These are phyloP conservation scores for Ormyrus thymus DNA, from an alignment of 2,888 invertebrate species.

Conservation along the genomic window DNA sequence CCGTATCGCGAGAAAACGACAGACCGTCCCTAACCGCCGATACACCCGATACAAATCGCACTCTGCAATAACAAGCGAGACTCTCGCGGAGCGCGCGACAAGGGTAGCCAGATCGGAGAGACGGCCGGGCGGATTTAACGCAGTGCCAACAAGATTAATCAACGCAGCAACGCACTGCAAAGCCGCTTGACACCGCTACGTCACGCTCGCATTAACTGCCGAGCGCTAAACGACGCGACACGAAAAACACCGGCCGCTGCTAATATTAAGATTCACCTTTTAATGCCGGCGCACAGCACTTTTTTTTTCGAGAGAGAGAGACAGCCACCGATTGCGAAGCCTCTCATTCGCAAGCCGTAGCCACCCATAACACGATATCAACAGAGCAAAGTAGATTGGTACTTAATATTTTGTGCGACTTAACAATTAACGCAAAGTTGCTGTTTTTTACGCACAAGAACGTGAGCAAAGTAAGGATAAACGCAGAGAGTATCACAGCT, in stretches of 20 bases:
- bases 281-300: not conserved
- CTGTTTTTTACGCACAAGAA: constrained; percentile 1
- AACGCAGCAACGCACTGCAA: constrained; percentile 21
- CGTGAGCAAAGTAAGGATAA: not conserved
- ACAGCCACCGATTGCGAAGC: not conserved
- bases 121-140: constrained; percentile 24
- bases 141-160: constrained; percentile 49
- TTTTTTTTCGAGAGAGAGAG: constrained; percentile 1
- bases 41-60: not conserved
- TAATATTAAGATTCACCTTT: not conserved
- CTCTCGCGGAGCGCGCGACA: not conserved
- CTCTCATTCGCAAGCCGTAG: constrained; percentile 21
- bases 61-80: constrained; percentile 1
- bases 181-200: constrained; percentile 27
- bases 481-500: not conserved
- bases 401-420: constrained; percentile 30
- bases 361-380: not conserved
- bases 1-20: too few species aligned
- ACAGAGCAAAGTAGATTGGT: constrained; percentile 4
- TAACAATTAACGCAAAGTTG: constrained; percentile 36
- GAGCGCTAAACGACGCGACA: constrained; percentile 27
- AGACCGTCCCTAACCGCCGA: not conserved
- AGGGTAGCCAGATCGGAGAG: not conserved
- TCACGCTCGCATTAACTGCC: constrained; percentile 29
- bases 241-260: not conserved